Evolutionary conservation across 1,140 invertebrate genomes (phyloP).

Genomic region (Gryon sp.): DNA sequence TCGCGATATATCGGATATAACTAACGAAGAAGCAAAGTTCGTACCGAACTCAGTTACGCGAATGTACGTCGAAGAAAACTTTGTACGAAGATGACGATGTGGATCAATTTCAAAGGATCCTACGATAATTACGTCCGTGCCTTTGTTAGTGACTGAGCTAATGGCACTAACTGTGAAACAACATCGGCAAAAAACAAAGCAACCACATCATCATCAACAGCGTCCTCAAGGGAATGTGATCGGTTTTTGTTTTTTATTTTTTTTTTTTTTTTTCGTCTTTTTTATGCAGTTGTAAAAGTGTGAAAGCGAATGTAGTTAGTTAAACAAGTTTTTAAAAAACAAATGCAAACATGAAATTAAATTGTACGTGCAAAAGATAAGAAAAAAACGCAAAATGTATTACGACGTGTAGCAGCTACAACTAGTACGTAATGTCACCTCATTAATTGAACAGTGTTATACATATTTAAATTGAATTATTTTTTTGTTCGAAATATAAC

Average conservation of each 20-base stretch:
- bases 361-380: no score
- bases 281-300: slow-evolving; percentile 48
- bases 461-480: neutral
- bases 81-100: slow-evolving; percentile 63
- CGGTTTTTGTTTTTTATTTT: slow-evolving; percentile 42
- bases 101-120: slow-evolving; percentile 64
- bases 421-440: neutral
- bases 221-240: slow-evolving; percentile 63
- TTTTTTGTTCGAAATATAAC: neutral
- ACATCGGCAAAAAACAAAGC: slow-evolving; percentile 58
- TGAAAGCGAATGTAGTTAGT: slow-evolving; percentile 59
- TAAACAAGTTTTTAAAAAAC: slow-evolving; percentile 42
- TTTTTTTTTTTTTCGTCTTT: slow-evolving; percentile 38
- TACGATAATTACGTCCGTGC: slow-evolving; percentile 77
- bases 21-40: slow-evolving; percentile 61
- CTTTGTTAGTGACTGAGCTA: slow-evolving; percentile 74
- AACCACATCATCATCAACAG: slow-evolving; percentile 69
- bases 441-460: slow-evolving; percentile 1
- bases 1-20: slow-evolving; percentile 60
- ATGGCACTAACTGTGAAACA: slow-evolving; percentile 66
- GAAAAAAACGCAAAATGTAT: neutral
- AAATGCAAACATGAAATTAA: slow-evolving; percentile 41
- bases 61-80: slow-evolving; percentile 45
- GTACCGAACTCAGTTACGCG: slow-evolving; percentile 51
- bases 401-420: slow-evolving; percentile 56